phyloP scores from a whole-genome alignment of 2,888 invertebrate species.

The Pheosia tremula region DNA sequence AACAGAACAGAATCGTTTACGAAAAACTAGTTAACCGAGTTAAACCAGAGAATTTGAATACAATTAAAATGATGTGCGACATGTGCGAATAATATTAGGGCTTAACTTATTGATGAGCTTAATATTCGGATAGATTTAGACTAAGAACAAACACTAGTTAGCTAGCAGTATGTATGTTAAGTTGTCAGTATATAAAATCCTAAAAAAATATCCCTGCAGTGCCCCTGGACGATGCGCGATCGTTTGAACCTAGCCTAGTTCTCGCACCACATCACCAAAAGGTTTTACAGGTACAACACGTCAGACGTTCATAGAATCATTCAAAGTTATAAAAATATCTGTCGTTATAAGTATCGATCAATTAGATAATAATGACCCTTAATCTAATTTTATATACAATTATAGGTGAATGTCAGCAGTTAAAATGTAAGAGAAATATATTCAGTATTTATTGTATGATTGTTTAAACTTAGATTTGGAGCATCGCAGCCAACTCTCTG shows the following conservation, averaged over 20 bases:
- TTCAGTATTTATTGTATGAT: constrained; percentile 3
- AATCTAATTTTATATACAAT: constrained; percentile 22
- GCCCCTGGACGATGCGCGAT: neutral
- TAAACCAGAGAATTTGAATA: neutral
- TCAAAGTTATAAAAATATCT: constrained; percentile 42
- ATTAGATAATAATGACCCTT: constrained; percentile 31
- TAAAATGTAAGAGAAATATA: neutral
- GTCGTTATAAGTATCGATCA: constrained; percentile 35
- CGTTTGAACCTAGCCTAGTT: neutral
- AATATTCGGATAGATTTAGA: no score
- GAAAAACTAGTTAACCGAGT: constrained; percentile 27
- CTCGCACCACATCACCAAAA: neutral
- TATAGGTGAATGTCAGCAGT: neutral
- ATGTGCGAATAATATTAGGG: no score
- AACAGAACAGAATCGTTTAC: constrained; percentile 57
- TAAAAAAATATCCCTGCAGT: no score
- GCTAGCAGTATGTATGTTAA: no score
- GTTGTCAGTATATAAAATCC: no score
- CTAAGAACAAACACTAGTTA: no score
- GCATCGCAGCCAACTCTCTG: neutral
- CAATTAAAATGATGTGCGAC: no score
- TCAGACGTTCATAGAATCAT: constrained; percentile 38
- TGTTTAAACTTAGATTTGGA: neutral
- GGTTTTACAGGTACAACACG: constrained; percentile 43
- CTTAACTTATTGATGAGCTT: no score